These are phyloP conservation scores for Drosophila antonietae DNA, from an alignment of 2,888 invertebrate genomes.

Conservation along the genomic window DNA sequence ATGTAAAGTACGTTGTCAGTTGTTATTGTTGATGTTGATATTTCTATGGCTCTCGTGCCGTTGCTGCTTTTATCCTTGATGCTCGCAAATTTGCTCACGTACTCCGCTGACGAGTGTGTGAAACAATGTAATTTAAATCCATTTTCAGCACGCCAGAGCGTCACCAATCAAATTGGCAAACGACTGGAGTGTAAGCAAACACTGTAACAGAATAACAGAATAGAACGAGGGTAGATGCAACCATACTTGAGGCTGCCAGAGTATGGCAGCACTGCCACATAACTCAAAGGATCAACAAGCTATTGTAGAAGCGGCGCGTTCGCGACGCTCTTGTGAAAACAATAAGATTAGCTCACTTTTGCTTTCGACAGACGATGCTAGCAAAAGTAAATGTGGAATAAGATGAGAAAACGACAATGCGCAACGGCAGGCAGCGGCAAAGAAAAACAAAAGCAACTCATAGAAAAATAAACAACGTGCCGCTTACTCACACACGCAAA, in stretches of 20 bases:
- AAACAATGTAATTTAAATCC: constrained; percentile 83
- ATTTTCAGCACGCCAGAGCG: constrained; percentile 77
- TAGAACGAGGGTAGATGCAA: neutral
- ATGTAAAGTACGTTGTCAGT: constrained; percentile 57
- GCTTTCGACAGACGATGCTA: constrained; percentile 44
- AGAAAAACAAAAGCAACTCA: constrained; percentile 72
- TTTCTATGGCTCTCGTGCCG: constrained; percentile 12
- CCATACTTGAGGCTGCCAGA: constrained; percentile 6
- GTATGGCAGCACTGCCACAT: constrained; percentile 45
- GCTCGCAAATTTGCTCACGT: constrained; percentile 62
- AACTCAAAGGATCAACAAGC: constrained; percentile 79
- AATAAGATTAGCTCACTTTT: constrained; percentile 80
- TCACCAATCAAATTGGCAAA: constrained; percentile 80
- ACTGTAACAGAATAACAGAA: constrained; percentile 17
- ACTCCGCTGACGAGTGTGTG: constrained; percentile 57
- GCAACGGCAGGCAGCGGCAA: constrained; percentile 29
- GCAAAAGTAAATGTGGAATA: constrained; percentile 69
- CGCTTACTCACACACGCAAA: constrained; percentile 27
- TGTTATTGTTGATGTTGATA: constrained; percentile 48
- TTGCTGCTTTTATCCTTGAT: constrained; percentile 30
- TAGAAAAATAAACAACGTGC: constrained; percentile 74
- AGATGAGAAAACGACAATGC: constrained; percentile 69
- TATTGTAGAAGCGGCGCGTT: constrained; percentile 39
- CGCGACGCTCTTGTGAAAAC: constrained; percentile 70
- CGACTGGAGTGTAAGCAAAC: constrained; percentile 70